phyloP scores from a whole-genome alignment of 2,113 vertebrate species.

The Felis catus region F.catus_Fca126_mat1.0 CM031426.1:38277501-38278000 shows the following conservation, averaged over 20 bases:
- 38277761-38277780: too few species aligned
- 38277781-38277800: too few species aligned
- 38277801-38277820: too few species aligned
- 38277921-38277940: too few species aligned
- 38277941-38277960: neutral
- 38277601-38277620: neutral
- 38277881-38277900: too few species aligned
- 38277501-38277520: neutral
- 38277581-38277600: neutral
- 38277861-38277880: too few species aligned
- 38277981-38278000: neutral
- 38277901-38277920: too few species aligned
- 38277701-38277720: neutral
- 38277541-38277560: neutral
- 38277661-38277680: neutral
- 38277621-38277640: neutral
- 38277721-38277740: neutral
- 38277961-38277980: neutral
- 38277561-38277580: neutral
- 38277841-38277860: too few species aligned
- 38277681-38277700: neutral
- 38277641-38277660: neutral
- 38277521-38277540: neutral
- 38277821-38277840: too few species aligned
- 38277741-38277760: too few species aligned